Base-by-base conservation (phyloP, 2,888 invertebrate species). In the Chymomyza fuscimana region DNA sequence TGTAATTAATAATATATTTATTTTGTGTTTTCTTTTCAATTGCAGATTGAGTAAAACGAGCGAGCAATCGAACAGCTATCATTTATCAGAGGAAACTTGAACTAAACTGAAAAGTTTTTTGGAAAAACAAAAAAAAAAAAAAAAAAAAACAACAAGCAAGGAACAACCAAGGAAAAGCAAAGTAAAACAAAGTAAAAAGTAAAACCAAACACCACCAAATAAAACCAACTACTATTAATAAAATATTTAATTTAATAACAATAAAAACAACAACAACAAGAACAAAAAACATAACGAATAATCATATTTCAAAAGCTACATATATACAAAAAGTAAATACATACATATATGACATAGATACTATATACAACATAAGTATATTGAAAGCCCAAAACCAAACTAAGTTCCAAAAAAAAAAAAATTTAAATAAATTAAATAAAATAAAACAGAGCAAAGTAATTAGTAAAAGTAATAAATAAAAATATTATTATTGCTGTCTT, bases 201-300 rank as follows among this genome's bases (percentile, higher is more conserved):
- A 81, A 73, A 90, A 89, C 83, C 89, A 79, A 87, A 86, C 86
- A 86, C 89, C 89, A 86, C 87, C 91, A 91, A 91, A 86, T 80
- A 89, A 90, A 89, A 90, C 90, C 90, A 90, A 90, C 91, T 90
- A 91, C 87, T 89, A 90, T 82, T 84, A 89, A 80, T 78, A 76
- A 82, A 70, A 74, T 65, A 70, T 74, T 71, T 85, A 88, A 80
- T 69, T 72, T 65, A 62, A 62, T 71, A 69, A 71, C 69, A 71
- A 77, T 54, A 74, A 70, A 32, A 77, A 73, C 5, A 66, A 59
- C 22, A 59, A 60, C n/a, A 68, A 58, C 56, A 67, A 67, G 15
- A 63, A 52, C 2, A 36, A 72, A 70, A 63, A 81, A 79, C 75
- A 70, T 80, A 87, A 83, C 79, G 84, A 89, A 83, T 83, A 89